phyloP scores from a whole-genome alignment of 2,797 vertebrate species.

The Crenichthys baileyi region DNA sequence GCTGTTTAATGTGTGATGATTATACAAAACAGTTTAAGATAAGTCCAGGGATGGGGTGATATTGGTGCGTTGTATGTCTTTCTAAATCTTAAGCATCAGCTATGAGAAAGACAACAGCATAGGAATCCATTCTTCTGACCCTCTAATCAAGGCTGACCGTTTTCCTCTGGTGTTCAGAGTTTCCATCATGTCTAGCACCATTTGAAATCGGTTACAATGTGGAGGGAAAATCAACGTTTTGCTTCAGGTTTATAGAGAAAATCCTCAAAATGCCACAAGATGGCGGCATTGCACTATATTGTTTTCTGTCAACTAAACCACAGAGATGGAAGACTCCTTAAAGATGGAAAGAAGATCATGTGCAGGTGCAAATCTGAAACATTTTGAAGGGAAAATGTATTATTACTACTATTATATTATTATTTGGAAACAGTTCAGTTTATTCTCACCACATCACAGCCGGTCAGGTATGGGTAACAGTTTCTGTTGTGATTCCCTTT shows the following conservation, averaged over 20 bases:
- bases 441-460: not conserved
- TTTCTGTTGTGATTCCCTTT: not conserved
- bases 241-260: not conserved
- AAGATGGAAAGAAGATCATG: not conserved
- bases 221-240: conserved; percentile 79
- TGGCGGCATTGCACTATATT: conserved; percentile 37
- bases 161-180: conserved; percentile 99
- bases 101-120: not conserved
- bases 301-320: not conserved
- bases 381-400: not conserved
- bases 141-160: conserved; percentile 94
- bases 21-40: not conserved
- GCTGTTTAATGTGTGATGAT: not conserved
- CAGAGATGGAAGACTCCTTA: not conserved
- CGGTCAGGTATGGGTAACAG: not conserved
- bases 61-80: not conserved
- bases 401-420: not conserved
- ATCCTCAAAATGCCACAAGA: conserved; percentile 40
- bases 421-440: not conserved
- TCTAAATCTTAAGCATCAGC: not conserved
- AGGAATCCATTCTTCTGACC: conserved; percentile 20
- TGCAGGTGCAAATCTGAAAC: not conserved
- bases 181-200: conserved; percentile 97
- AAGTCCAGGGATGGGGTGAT: not conserved
- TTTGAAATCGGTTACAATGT: conserved; percentile 99